Conservation (phyloP, 2,888 invertebrate genomes). For the Archips crataeganus region DNA sequence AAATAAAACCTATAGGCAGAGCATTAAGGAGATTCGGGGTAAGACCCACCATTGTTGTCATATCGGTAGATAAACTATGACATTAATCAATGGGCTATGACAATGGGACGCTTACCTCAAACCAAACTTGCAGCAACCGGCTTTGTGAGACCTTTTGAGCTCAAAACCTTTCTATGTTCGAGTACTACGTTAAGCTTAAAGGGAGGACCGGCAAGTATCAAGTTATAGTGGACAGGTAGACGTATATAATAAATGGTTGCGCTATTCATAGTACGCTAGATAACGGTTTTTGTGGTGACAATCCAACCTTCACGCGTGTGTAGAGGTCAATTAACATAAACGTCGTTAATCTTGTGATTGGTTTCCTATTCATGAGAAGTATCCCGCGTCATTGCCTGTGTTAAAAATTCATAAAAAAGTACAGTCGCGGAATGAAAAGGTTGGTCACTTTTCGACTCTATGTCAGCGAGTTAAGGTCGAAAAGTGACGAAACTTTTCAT, state of each 20-base stretch:
- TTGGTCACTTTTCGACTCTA: no score
- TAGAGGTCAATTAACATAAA: conserved; percentile 47
- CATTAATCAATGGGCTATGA: conserved; percentile 80
- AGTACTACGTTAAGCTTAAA: conserved; percentile 18
- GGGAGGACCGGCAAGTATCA: conserved; percentile 50
- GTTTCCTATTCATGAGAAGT: neutral
- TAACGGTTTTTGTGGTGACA: conserved; percentile 73
- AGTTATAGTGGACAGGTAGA: conserved; percentile 54
- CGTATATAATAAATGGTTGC: conserved; percentile 65
- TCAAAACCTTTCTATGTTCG: conserved; percentile 35
- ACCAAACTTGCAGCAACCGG: conserved; percentile 60
- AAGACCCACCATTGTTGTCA: conserved; percentile 80
- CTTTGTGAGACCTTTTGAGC: conserved; percentile 54
- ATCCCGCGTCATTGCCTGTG: neutral
- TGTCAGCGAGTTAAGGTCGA: no score
- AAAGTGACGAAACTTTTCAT: no score
- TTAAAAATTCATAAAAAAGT: no score
- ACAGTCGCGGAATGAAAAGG: no score
- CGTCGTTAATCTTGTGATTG: conserved; percentile 39
- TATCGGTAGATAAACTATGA: conserved; percentile 82
- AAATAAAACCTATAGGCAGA: conserved; percentile 76
- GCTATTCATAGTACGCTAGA: conserved; percentile 59
- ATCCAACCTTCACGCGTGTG: conserved; percentile 62
- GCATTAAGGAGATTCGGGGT: conserved; percentile 77
- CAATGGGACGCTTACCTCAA: conserved; percentile 79